These are phyloP conservation scores for Ericerus pela DNA, from an alignment of 1,140 invertebrate species.

Conservation along the genomic window DNA sequence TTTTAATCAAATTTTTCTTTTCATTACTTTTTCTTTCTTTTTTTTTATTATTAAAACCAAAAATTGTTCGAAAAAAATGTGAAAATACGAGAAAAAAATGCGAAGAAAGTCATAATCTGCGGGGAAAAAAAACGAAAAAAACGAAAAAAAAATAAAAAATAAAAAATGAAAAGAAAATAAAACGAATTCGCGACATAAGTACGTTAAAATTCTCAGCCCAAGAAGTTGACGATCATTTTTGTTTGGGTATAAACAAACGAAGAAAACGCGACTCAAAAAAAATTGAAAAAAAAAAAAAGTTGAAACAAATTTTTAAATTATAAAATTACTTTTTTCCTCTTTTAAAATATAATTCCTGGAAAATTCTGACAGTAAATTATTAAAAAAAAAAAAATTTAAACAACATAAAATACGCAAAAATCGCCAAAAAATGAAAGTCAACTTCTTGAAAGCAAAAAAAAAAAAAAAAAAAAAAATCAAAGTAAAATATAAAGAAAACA, in stretches of 20 bases:
- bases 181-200: neutral
- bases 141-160: slow-evolving; percentile 8
- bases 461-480: neutral
- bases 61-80: too few relatives aligned
- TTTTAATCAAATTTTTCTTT: too few relatives aligned
- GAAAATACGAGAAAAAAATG: too few relatives aligned
- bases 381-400: slow-evolving; percentile 3
- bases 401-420: slow-evolving; percentile 5
- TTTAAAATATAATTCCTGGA: neutral
- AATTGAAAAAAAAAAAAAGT: too few relatives aligned
- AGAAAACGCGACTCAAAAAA: neutral
- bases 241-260: slow-evolving; percentile 39
- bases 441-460: slow-evolving; percentile 11
- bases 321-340: neutral
- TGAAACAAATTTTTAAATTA: too few relatives aligned
- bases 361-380: neutral
- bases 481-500: neutral
- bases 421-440: slow-evolving; percentile 12
- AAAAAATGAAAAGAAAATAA: neutral
- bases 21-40: too few relatives aligned
- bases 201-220: slow-evolving; percentile 36
- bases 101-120: neutral
- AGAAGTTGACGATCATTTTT: slow-evolving; percentile 92
- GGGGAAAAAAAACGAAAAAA: neutral
- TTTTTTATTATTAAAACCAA: too few relatives aligned